A percentile compares a stretch with the other conserved stretches of the same genome.
phyloP scores from a whole-genome alignment of 2,113 vertebrate species.

The Ciconia maguari region DNA sequence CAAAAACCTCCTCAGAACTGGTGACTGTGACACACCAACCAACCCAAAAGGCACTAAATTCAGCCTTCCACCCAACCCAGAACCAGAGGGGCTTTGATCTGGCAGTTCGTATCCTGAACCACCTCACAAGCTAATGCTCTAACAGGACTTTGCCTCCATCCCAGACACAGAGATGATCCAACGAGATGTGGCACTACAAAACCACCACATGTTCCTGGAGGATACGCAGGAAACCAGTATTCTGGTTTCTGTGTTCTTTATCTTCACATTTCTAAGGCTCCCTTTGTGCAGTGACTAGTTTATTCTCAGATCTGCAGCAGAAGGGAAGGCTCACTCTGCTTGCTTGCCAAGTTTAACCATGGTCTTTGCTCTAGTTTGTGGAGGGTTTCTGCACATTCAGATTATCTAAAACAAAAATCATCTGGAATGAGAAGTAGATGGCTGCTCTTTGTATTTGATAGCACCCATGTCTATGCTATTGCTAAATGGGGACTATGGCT shows the following conservation, averaged over 20 bases:
- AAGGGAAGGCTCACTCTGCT: not conserved
- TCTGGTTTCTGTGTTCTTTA: not conserved
- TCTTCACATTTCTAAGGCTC: not conserved
- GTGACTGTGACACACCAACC: not conserved
- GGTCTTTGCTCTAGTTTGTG: not conserved
- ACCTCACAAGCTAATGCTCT: not conserved
- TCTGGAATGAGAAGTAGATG: not conserved
- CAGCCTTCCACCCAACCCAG: not conserved
- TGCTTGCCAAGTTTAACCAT: not conserved
- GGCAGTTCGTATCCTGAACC: not conserved
- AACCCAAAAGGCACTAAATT: not conserved
- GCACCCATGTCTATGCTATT: not conserved
- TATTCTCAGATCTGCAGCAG: not conserved
- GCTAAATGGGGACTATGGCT: not conserved
- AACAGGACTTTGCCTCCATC: not conserved
- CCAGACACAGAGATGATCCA: not conserved
- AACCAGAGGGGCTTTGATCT: not conserved
- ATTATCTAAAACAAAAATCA: not conserved
- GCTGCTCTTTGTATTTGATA: not conserved
- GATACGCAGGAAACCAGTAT: not conserved
- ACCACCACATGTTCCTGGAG: not conserved
- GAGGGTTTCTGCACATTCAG: not conserved
- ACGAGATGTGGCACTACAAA: not conserved
- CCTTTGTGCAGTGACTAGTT: not conserved
- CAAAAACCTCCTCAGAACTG: not conserved